A percentile compares a stretch with the other conserved stretches of the same genome.
Conservation (phyloP, 2,113 vertebrate species). For the Muntiacus muntjak region DNA sequence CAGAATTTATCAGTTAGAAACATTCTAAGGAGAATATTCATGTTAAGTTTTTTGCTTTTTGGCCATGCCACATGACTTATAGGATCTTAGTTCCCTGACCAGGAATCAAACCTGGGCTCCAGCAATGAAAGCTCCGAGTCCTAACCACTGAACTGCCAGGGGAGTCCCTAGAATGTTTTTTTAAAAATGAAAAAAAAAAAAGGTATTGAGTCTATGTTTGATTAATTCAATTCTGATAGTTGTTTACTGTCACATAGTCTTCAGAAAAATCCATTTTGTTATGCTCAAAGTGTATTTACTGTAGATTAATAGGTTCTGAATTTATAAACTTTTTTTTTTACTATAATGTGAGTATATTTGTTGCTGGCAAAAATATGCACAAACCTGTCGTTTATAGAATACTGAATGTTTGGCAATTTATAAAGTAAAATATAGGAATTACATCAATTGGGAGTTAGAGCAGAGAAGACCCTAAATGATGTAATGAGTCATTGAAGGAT, state of each 20-base stretch:
- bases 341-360: neutral
- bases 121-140: accelerated
- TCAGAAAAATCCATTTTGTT: conserved; percentile 3
- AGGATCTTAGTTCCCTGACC: neutral
- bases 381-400: neutral
- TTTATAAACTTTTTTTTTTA: neutral
- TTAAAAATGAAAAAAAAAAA: neutral
- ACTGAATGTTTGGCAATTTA: neutral
- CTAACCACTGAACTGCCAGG: neutral
- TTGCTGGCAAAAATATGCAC: neutral
- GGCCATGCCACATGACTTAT: neutral
- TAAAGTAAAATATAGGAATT: neutral
- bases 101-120: neutral
- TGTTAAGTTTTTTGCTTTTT: neutral
- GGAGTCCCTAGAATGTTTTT: neutral
- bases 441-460: neutral
- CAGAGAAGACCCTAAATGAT: neutral
- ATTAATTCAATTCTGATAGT: neutral
- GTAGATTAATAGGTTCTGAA: neutral
- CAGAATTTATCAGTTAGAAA: neutral
- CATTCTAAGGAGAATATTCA: neutral
- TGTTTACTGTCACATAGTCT: neutral
- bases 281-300: neutral
- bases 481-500: neutral
- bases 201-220: neutral